These are phyloP conservation scores for Anoplolepis gracilipes DNA, from an alignment of 1,140 invertebrate species.

Conservation along the genomic window DNA sequence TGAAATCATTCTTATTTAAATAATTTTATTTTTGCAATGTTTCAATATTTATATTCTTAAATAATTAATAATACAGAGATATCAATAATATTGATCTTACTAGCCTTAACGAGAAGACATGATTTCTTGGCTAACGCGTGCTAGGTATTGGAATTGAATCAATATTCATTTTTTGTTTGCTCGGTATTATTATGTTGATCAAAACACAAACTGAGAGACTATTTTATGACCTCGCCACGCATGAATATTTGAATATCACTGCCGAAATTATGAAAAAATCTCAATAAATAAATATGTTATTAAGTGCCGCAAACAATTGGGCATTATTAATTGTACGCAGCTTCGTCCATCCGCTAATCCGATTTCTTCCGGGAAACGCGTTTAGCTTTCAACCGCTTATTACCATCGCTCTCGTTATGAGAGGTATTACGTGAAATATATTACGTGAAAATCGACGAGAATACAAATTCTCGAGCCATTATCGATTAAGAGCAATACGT, in stretches of 20 bases:
- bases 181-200: constrained; percentile 49
- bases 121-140: constrained; percentile 44
- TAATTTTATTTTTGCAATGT: constrained; percentile 22
- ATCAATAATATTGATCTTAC: constrained; percentile 50
- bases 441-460: constrained; percentile 36
- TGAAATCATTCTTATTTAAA: neutral
- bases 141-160: constrained; percentile 57
- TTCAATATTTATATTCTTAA: constrained; percentile 35
- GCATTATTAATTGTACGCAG: constrained; percentile 43
- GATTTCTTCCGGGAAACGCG: constrained; percentile 47
- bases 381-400: constrained; percentile 47
- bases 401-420: constrained; percentile 38
- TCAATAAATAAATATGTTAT: constrained; percentile 50
- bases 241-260: constrained; percentile 48
- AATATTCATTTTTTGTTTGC: constrained; percentile 55
- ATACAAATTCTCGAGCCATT: constrained; percentile 47
- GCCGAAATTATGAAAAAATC: constrained; percentile 53
- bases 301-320: constrained; percentile 57
- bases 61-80: constrained; percentile 35
- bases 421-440: constrained; percentile 4
- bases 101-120: constrained; percentile 50
- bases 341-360: constrained; percentile 51
- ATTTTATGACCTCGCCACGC: constrained; percentile 36
- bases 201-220: constrained; percentile 37
- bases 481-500: constrained; percentile 40